A percentile compares a stretch with the other conserved stretches of the same genome.
phyloP scores from a whole-genome alignment of 2,888 invertebrate genomes.

The Diplazon laetatorius region DNA sequence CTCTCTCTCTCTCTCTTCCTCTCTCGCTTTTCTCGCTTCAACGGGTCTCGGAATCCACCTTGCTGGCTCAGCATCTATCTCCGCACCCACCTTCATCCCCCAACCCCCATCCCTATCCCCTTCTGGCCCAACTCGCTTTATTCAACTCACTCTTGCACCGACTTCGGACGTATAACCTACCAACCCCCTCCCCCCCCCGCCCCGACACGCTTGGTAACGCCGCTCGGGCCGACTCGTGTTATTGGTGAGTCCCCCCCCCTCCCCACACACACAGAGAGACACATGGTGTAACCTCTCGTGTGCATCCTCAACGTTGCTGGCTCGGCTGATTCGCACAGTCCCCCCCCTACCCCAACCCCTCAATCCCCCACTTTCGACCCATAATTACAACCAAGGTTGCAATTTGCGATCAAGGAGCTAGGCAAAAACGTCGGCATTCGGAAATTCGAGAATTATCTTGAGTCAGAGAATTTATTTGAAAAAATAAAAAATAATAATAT shows the following conservation, averaged over 20 bases:
- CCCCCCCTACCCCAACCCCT: no score
- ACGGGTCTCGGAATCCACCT: constrained; percentile 56
- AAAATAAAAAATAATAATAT: no score
- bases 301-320: constrained; percentile 31
- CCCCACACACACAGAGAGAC: constrained; percentile 33
- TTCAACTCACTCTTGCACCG: constrained; percentile 11
- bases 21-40: constrained; percentile 37
- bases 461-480: no score
- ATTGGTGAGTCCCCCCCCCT: constrained; percentile 46
- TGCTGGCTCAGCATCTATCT: constrained; percentile 36
- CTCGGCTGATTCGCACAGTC: constrained; percentile 39
- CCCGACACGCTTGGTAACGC: constrained; percentile 25
- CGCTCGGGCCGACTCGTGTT: constrained; percentile 38
- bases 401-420: neutral
- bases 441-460: no score
- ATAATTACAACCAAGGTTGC: constrained; percentile 48
- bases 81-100: constrained; percentile 29
- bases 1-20: constrained; percentile 14
- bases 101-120: constrained; percentile 26
- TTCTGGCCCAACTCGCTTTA: no score
- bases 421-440: neutral
- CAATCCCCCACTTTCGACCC: no score
- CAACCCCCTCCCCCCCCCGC: neutral
- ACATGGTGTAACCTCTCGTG: constrained; percentile 43
- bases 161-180: no score